Percentiles rank a stretch among this genome's conserved stretches.
Evolutionary conservation across 2,113 vertebrate species (phyloP).

Genomic region (Myotis brandtii): DNA sequence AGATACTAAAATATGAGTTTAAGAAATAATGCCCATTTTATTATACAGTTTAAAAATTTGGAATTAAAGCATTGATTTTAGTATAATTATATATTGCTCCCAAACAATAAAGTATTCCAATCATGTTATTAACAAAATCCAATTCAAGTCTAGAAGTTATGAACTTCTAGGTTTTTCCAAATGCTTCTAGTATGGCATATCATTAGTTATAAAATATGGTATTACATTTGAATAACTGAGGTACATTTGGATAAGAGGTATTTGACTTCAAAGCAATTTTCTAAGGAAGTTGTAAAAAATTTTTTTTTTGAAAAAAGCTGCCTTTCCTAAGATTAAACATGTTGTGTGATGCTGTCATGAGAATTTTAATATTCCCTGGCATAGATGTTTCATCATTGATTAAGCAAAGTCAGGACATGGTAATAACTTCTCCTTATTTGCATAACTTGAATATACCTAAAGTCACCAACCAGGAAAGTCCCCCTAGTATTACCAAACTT

Average conservation of each 20-base stretch:
- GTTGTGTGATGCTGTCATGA: not conserved
- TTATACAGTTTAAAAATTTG: not conserved
- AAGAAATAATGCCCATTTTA: not conserved
- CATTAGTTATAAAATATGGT: not conserved
- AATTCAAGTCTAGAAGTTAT: not conserved
- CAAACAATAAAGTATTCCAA: conserved; percentile 30
- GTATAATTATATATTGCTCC: not conserved
- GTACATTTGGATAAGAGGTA: not conserved
- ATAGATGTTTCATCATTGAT: conserved; percentile 39
- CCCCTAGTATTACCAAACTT: not conserved
- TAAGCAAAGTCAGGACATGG: not conserved
- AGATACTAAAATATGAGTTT: not conserved
- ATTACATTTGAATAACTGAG: not conserved
- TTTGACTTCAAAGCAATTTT: conserved; percentile 40
- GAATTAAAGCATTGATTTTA: not conserved
- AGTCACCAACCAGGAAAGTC: not conserved
- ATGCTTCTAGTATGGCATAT: not conserved
- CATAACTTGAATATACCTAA: conserved; percentile 1
- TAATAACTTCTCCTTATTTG: conserved; percentile 24
- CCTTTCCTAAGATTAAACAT: conserved; percentile 21
- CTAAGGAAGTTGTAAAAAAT: not conserved
- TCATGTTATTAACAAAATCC: not conserved
- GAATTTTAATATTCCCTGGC: conserved; percentile 2
- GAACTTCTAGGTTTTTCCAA: not conserved
- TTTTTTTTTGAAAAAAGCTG: not conserved